These are phyloP conservation scores for Echinarachnius parma DNA, from an alignment of 53 echinoderm and acorn worm genomes.

Conservation along the genomic window DNA sequence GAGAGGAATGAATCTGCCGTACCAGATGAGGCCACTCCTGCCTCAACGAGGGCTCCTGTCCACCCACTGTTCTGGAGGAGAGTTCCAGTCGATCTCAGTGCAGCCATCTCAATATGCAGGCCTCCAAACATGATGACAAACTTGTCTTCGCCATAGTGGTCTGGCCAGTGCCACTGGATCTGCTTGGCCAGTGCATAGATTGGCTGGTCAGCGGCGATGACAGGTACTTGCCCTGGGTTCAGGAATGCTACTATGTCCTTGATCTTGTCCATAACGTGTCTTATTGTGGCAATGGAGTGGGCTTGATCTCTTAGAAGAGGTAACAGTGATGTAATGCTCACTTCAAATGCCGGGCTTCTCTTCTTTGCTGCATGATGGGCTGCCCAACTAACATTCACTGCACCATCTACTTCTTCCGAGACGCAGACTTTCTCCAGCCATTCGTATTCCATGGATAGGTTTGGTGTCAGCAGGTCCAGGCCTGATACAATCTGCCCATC, in stretches of 20 bases:
- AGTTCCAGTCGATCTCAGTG: constrained; percentile 24
- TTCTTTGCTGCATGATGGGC: no score
- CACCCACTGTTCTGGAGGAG: constrained; percentile 31
- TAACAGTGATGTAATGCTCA: constrained; percentile 38
- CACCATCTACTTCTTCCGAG: no score
- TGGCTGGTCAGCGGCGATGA: constrained; percentile 33
- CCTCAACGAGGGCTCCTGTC: constrained; percentile 19
- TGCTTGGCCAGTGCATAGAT: constrained; percentile 35
- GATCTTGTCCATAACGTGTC: constrained; percentile 33
- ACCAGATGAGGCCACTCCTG: constrained; percentile 33
- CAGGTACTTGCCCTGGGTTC: constrained; percentile 42
- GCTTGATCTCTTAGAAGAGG: constrained; percentile 36
- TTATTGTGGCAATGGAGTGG: constrained; percentile 29
- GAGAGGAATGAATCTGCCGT: no score
- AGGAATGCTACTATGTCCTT: constrained; percentile 15
- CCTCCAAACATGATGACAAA: constrained; percentile 45
- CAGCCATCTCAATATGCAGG: constrained; percentile 35
- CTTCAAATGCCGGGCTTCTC: no score
- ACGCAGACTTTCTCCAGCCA: no score
- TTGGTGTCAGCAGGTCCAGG: no score
- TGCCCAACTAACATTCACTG: no score
- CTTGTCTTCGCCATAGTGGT: constrained; percentile 29
- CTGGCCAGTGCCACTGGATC: constrained; percentile 42
- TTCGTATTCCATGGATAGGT: no score
- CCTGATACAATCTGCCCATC: no score